These are phyloP conservation scores for Drosophila aff. DNA, from an alignment of 1,140 invertebrate genomes.

Conservation along the genomic window DNA sequence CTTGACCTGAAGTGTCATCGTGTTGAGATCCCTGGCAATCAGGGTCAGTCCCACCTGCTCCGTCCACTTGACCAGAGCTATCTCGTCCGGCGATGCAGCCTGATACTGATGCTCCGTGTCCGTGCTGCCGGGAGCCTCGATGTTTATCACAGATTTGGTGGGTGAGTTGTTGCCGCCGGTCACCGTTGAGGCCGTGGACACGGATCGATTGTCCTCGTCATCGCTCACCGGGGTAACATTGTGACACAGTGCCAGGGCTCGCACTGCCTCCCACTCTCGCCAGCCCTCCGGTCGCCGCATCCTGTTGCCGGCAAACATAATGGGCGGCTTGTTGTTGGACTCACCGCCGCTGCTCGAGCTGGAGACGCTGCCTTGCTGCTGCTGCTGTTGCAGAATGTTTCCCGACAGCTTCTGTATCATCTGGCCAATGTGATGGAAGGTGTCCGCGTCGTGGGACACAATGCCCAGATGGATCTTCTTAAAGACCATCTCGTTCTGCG, in stretches of 20 bases:
- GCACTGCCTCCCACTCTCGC: constrained; percentile 95
- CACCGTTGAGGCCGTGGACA: constrained; percentile 88
- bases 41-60: constrained; percentile 92
- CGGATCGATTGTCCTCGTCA: constrained; percentile 86
- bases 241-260: constrained; percentile 98
- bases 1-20: constrained; percentile 87
- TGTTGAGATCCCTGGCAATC: constrained; percentile 91
- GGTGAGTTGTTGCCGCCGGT: constrained; percentile 81
- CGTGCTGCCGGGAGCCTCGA: constrained; percentile 69
- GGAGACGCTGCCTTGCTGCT: constrained; percentile 62
- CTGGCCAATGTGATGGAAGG: constrained; percentile 87
- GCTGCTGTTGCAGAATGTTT: constrained; percentile 63
- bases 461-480: constrained; percentile 97
- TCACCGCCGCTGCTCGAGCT: constrained; percentile 70
- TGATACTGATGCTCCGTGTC: constrained; percentile 87
- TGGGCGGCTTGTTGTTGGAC: constrained; percentile 73
- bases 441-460: constrained; percentile 93
- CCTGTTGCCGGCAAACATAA: constrained; percentile 84
- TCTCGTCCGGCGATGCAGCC: constrained; percentile 99
- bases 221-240: constrained; percentile 99
- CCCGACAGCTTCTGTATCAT: constrained; percentile 85
- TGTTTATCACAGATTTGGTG: constrained; percentile 86
- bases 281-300: constrained; percentile 90
- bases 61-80: constrained; percentile 92
- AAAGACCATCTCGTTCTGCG: constrained; percentile 99